phyloP scores from a whole-genome alignment of 2,113 vertebrate species.

The Caretta caretta region DNA sequence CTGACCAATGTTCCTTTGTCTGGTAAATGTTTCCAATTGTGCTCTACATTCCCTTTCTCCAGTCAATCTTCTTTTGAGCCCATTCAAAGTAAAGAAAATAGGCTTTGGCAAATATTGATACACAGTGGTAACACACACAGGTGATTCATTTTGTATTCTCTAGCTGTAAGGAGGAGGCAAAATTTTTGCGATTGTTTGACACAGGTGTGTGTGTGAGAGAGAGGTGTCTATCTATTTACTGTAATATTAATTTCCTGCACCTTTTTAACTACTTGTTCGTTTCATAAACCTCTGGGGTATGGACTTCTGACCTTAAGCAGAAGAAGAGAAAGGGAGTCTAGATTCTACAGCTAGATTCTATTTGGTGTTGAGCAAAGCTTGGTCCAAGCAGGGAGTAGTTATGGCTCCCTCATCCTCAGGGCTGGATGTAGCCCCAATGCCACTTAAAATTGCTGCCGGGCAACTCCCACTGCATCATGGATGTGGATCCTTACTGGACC shows the following conservation, averaged over 20 bases:
- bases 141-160: background rate
- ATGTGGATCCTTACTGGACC: background rate
- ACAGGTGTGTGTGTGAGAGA: background rate
- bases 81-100: background rate
- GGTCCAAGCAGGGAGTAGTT: background rate
- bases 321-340: background rate
- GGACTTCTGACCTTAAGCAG: background rate
- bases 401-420: background rate
- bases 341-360: background rate
- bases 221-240: background rate
- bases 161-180: background rate
- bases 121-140: background rate
- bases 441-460: background rate
- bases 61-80: background rate
- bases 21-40: background rate
- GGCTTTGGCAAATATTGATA: fast-evolving
- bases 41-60: background rate
- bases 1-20: background rate
- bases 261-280: conserved; percentile 1
- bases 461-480: background rate
- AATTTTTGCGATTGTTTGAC: background rate
- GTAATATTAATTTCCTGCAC: background rate
- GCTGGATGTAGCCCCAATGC: background rate
- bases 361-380: background rate
- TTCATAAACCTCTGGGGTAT: background rate